Conservation (phyloP, 2,888 invertebrate genomes). For the Lacanobia oleracea region DNA sequence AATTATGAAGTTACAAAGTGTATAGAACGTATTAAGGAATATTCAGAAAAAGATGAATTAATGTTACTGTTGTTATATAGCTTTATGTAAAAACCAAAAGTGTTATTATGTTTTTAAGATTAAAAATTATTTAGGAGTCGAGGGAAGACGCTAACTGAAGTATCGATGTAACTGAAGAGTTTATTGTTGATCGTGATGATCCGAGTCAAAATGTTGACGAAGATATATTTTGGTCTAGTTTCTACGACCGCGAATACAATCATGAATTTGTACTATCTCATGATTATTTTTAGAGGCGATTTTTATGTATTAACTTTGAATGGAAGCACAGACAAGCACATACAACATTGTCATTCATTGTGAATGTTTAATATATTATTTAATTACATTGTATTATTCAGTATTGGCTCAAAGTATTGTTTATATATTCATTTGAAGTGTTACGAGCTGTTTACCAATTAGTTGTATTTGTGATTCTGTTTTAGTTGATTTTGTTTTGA, state of each 20-base stretch:
- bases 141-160: slow-evolving; percentile 62
- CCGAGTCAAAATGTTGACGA: slow-evolving; percentile 48
- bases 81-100: slow-evolving; percentile 89
- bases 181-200: slow-evolving; percentile 54
- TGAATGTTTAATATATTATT: slow-evolving; percentile 52
- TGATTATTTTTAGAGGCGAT: slow-evolving; percentile 68
- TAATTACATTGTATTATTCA: slow-evolving; percentile 75
- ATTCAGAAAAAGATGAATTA: slow-evolving; percentile 82
- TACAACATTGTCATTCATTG: slow-evolving; percentile 48
- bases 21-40: slow-evolving; percentile 80
- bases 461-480: slow-evolving; percentile 48
- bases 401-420: slow-evolving; percentile 89
- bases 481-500: slow-evolving; percentile 55
- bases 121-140: slow-evolving; percentile 71
- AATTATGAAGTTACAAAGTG: slow-evolving; percentile 75
- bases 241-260: slow-evolving; percentile 47
- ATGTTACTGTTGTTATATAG: slow-evolving; percentile 90
- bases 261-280: slow-evolving; percentile 62
- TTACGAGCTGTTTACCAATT: slow-evolving; percentile 64
- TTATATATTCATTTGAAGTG: slow-evolving; percentile 64
- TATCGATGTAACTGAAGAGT: slow-evolving; percentile 63
- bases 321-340: slow-evolving; percentile 55
- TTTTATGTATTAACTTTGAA: slow-evolving; percentile 65
- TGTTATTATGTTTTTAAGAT: slow-evolving; percentile 89
- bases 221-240: slow-evolving; percentile 59